phyloP scores from a whole-genome alignment of 1,140 invertebrate genomes.

The Trissolcus basalis region DNA sequence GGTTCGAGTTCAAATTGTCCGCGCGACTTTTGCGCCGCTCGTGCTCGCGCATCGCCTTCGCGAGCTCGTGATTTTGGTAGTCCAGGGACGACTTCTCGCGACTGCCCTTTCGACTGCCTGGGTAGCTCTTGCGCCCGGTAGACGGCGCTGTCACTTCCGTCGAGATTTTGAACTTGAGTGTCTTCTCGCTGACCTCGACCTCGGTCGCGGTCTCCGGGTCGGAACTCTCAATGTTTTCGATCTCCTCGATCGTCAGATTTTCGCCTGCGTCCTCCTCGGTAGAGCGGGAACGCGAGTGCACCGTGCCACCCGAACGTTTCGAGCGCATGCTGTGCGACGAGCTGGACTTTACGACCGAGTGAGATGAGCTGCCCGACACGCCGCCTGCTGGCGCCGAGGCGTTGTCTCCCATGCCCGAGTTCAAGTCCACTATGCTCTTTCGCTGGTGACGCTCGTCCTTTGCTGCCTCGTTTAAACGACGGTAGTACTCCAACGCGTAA shows the following conservation, averaged over 20 bases:
- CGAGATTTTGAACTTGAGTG: constrained; percentile 84
- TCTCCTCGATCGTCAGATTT: constrained; percentile 77
- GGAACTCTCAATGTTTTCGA: constrained; percentile 80
- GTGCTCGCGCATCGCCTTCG: constrained; percentile 69
- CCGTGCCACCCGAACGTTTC: constrained; percentile 67
- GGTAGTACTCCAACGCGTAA: constrained; percentile 79
- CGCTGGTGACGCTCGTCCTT: constrained; percentile 80
- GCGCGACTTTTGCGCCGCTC: constrained; percentile 65
- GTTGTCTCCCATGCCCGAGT: constrained; percentile 59
- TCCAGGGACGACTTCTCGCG: constrained; percentile 75
- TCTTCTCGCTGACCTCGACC: constrained; percentile 85
- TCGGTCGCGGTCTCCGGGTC: constrained; percentile 84
- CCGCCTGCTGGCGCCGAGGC: constrained; percentile 57
- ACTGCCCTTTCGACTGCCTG: constrained; percentile 79
- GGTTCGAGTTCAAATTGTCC: constrained; percentile 67
- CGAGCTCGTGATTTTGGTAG: constrained; percentile 71
- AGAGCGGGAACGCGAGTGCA: constrained; percentile 69
- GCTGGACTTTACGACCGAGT: constrained; percentile 75
- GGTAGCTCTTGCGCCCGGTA: constrained; percentile 78
- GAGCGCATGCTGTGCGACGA: constrained; percentile 78
- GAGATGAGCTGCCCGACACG: constrained; percentile 19
- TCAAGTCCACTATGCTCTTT: constrained; percentile 78
- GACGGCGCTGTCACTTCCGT: constrained; percentile 78
- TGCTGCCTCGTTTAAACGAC: constrained; percentile 80
- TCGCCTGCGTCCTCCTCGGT: constrained; percentile 77